Evolutionary conservation across 2,888 invertebrate species (phyloP), one percentile per base, ranked within the genome.

Genomic region (Crocallis elinguaria): DNA sequence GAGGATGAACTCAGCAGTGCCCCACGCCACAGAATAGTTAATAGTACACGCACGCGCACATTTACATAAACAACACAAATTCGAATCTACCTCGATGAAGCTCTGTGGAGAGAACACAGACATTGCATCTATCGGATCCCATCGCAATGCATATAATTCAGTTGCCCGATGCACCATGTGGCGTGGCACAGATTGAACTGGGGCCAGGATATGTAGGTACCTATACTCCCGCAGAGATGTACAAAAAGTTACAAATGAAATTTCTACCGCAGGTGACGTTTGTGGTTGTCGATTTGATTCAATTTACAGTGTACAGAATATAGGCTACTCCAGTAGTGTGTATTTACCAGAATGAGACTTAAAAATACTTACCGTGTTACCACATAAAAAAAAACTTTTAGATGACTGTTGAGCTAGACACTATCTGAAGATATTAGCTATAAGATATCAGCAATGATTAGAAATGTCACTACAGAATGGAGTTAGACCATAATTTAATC

Each of bases 101-200:
- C 48, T 41, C 44, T 9, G 43, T 11, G 52, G 49, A 65, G 41
- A 45, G 49, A 52, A 36, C 16, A 55, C 54, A 46, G 43, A 56
- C 53, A 50, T 49, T 62, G 67, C 70, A 69, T 63, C 70, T 66
- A 77, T 77, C 75, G 66, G 72, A 73, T 76, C 79, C 74, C 73
- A 78, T 78, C 75, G 75, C 66, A 67, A 64, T 60, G 74, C 76
- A 71, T 83, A 87, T 88, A 86, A 86, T 83, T 88, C 85, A 83
- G 84, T 82, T 82, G 83, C 69, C 78, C 38, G 78, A 80, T 81
- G 82, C 79, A 79, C 87, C 86, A 87, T 84, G 87, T 76, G 77
- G 88, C 73, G 86, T 68, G 70, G 73, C 71, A 81, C 60, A 71
- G 75, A 79, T 81, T 80, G 75, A 78, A 79, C 72, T 67, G 68